phyloP scores from a whole-genome alignment of 35 echinoderm and acorn worm species.

The Anneissia japonica region DNA sequence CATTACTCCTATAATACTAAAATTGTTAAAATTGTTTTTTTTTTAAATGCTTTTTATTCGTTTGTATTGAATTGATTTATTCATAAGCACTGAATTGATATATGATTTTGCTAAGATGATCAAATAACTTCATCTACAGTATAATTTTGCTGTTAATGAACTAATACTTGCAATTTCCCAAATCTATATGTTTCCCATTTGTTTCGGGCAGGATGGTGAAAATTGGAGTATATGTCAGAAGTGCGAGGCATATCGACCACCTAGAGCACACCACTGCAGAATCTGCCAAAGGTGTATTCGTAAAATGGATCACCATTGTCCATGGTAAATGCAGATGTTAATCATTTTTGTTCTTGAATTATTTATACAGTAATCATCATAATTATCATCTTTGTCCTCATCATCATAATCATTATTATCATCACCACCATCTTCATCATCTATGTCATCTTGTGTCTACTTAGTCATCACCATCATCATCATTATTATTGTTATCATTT shows the following conservation, averaged over 20 bases:
- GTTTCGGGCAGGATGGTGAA: conserved; percentile 47
- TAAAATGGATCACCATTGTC: conserved; percentile 99
- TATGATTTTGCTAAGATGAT: neutral
- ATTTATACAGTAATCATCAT: too few species aligned
- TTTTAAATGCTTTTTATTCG: neutral
- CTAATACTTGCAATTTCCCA: neutral
- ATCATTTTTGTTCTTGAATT: too few species aligned
- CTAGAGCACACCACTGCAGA: conserved; percentile 89
- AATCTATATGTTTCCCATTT: neutral
- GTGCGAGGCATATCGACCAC: conserved; percentile 89
- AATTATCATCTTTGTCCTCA: too few species aligned
- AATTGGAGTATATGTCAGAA: conserved; percentile 84
- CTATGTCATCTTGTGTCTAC: too few species aligned
- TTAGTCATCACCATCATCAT: too few species aligned
- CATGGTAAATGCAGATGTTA: conserved; percentile 82
- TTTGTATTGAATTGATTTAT: neutral
- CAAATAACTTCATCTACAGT: neutral
- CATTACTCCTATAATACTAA: too few species aligned
- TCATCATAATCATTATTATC: too few species aligned
- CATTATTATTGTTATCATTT: too few species aligned
- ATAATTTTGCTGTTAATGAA: too few species aligned
- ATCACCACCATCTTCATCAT: too few species aligned
- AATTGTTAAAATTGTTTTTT: neutral
- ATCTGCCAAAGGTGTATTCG: conserved; percentile 81
- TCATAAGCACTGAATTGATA: neutral